These are phyloP conservation scores for Lamellibrachia satsuma DNA, from an alignment of 2,888 invertebrate species.

Conservation along the genomic window DNA sequence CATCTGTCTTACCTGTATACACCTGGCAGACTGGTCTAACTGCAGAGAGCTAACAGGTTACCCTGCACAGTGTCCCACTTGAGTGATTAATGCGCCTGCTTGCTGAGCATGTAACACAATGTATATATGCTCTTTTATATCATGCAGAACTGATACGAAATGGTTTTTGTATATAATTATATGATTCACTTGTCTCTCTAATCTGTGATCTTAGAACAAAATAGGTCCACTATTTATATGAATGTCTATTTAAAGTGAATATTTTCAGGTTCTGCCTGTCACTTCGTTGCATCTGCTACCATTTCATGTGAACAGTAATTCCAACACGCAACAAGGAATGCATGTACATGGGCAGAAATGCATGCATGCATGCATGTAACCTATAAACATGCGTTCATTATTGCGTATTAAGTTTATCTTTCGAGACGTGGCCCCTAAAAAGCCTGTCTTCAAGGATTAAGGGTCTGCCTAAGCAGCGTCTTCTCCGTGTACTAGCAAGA, in stretches of 20 bases:
- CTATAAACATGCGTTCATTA: no score
- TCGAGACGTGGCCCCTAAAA: not conserved
- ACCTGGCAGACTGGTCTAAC: not conserved
- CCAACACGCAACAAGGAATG: no score
- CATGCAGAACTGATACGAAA: not conserved
- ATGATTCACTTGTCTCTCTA: not conserved
- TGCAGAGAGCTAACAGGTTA: not conserved
- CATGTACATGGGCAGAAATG: no score
- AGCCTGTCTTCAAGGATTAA: not conserved
- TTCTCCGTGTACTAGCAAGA: not conserved
- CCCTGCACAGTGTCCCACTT: not conserved
- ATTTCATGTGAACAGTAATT: not conserved
- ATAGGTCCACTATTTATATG: no score
- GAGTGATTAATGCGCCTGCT: not conserved
- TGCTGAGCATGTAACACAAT: not conserved
- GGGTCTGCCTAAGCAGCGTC: not conserved
- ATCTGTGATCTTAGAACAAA: no score
- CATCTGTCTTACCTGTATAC: not conserved
- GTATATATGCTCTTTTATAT: not conserved
- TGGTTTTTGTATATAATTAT: not conserved
- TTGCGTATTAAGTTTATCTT: not conserved
- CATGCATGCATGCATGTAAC: no score
- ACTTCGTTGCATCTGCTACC: not conserved
- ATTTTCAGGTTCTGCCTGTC: not conserved
- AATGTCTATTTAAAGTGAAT: no score